Percentiles rank a stretch among this genome's conserved stretches.
Conservation (phyloP, 2,797 vertebrate genomes). For the Toxotes lorentzi region DNA sequence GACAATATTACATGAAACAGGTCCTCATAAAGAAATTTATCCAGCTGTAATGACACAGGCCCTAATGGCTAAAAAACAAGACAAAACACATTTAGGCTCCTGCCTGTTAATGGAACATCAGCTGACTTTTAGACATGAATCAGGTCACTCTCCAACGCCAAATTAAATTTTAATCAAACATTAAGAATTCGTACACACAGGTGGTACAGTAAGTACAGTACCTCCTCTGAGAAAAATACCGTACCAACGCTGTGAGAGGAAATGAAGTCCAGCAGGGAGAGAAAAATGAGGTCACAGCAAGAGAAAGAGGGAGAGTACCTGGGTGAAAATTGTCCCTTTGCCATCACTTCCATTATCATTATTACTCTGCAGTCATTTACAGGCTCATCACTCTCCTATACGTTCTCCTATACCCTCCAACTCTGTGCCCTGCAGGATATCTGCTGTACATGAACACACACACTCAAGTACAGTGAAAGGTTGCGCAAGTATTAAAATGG, state of each 20-base stretch:
- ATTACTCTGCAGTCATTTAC: constrained; percentile 82
- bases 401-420: constrained; percentile 59
- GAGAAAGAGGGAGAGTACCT: constrained; percentile 36
- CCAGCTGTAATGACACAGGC: neutral
- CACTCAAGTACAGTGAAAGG: neutral
- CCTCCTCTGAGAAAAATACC: constrained; percentile 19
- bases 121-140: neutral
- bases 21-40: constrained; percentile 18
- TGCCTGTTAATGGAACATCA: neutral
- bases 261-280: constrained; percentile 39
- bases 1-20: constrained; percentile 12
- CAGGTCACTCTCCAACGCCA: neutral
- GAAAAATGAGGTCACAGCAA: constrained; percentile 52
- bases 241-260: constrained; percentile 9
- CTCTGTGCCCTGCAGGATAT: constrained; percentile 28
- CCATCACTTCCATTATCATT: constrained; percentile 85
- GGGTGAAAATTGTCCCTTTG: constrained; percentile 79
- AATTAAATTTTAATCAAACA: constrained; percentile 22
- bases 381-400: constrained; percentile 64
- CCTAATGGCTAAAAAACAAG: neutral
- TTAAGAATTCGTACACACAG: neutral
- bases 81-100: neutral
- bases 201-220: constrained; percentile 25
- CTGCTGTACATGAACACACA: constrained; percentile 31
- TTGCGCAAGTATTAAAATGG: neutral